Base-by-base conservation (phyloP, 2,888 invertebrate species). In the Habrosyne pyritoides region DNA sequence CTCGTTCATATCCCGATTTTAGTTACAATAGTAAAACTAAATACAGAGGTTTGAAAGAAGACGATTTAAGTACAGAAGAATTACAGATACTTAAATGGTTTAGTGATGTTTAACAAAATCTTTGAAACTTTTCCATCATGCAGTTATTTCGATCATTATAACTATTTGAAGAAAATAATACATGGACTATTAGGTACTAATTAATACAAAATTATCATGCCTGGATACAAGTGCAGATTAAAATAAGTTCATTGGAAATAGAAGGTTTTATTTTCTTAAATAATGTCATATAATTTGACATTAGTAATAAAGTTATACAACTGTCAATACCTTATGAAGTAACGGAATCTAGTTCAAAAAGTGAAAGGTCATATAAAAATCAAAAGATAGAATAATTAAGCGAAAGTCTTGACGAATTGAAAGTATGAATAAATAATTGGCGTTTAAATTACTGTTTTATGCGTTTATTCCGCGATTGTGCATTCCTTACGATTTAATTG, bases 351-450 rank as follows among this genome's bases (percentile, higher is more conserved):
- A 42, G 8, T 5, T 33, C 6, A 42, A n/a, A 50, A 50, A 50
- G 50, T 14, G 50, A 50, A 30, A 50, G 50, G 50, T 30, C 30
- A 28, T 30, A 28, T 30, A 18, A 48, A 24, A 26, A 18, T 28
- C 8, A 3, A 14, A n/a, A 14, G 18, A 21, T 28, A 10, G 18
- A 2, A 18, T 18, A 26, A 28, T 12, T 26, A 48, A 48, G 53
- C 52, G 68, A 68, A 68, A 68, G 68, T 62, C 52, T 55, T 54
- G 56, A 51, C 48, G 52, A 47, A 64, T 59, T 63, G 64, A 67
- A 66, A 67, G 67, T 66, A 64, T 63, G 69, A 61, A 67, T 61
- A 63, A 58, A 59, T 52, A 56, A 28, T 28, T 50, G 28, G 28
- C 28, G 30, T 18, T 30, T 18, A 24, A 26, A 18, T 22, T 18